phyloP scores from a whole-genome alignment of 2,797 vertebrate genomes.

The Amphiprion clarkii region DNA sequence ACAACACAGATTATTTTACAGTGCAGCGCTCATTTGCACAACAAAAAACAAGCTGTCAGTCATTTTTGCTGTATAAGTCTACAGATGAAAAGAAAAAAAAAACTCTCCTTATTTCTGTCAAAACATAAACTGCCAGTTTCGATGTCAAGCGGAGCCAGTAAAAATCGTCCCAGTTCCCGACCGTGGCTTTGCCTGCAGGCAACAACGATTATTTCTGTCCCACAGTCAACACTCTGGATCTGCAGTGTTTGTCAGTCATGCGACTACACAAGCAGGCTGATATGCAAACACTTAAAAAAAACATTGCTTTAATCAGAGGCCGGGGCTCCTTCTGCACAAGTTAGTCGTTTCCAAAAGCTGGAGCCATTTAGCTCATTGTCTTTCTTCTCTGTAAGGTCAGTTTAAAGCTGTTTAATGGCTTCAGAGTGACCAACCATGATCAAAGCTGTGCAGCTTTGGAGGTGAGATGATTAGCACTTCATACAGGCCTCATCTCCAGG shows the following conservation, averaged over 20 bases:
- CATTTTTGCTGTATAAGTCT: not conserved
- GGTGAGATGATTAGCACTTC: constrained; percentile 67
- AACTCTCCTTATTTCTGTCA: constrained; percentile 46
- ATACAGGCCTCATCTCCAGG: constrained; percentile 36
- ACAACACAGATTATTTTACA: no score
- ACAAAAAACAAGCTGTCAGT: constrained; percentile 32
- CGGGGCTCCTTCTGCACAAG: not conserved
- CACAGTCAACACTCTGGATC: constrained; percentile 49
- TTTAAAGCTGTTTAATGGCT: constrained; percentile 27
- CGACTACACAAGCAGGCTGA: not conserved
- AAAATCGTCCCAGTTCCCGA: constrained; percentile 52
- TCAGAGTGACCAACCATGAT: constrained; percentile 41
- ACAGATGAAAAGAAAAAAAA: constrained; percentile 1
- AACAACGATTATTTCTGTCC: constrained; percentile 69
- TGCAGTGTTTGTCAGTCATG: not conserved
- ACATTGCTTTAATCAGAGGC: constrained; percentile 11
- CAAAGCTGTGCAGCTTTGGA: constrained; percentile 41
- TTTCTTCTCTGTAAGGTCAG: not conserved
- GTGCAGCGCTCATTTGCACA: constrained; percentile 4
- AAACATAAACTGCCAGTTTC: constrained; percentile 79
- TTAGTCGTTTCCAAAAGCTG: not conserved
- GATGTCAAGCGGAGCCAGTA: constrained; percentile 57
- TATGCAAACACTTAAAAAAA: constrained; percentile 33
- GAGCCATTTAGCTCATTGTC: constrained; percentile 6
- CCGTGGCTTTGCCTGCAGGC: constrained; percentile 71